Evolutionary conservation across 1,140 invertebrate species (phyloP).

Genomic region (Schlechtendalia chinensis): DNA sequence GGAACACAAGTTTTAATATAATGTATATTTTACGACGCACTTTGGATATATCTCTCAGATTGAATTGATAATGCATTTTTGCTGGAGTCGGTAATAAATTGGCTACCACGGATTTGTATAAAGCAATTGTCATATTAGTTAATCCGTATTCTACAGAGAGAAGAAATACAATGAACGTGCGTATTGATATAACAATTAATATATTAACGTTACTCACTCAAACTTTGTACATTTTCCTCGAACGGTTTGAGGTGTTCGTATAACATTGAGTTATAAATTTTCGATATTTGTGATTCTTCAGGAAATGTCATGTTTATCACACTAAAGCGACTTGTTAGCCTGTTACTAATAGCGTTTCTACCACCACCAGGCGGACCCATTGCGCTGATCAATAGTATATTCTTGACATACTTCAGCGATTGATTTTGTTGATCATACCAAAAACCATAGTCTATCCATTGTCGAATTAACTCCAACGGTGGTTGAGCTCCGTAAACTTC

Average conservation of each 20-base stretch:
- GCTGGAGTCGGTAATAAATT: slow-evolving; percentile 80
- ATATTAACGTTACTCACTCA: no score
- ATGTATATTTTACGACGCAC: slow-evolving; percentile 56
- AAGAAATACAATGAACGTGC: background rate
- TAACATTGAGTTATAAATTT: slow-evolving; percentile 81
- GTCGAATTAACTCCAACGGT: slow-evolving; percentile 77
- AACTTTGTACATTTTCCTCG: background rate
- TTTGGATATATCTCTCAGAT: slow-evolving; percentile 81
- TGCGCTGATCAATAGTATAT: slow-evolving; percentile 72
- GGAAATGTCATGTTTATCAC: slow-evolving; percentile 81
- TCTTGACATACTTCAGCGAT: slow-evolving; percentile 58
- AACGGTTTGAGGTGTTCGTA: slow-evolving; percentile 63
- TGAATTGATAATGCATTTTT: slow-evolving; percentile 87
- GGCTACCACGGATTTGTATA: slow-evolving; percentile 69
- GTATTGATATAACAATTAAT: no score
- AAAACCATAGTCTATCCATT: slow-evolving; percentile 84
- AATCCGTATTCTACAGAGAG: background rate
- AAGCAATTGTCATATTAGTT: slow-evolving; percentile 68
- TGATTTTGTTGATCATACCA: slow-evolving; percentile 59
- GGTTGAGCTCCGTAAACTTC: slow-evolving; percentile 83
- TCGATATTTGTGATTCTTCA: slow-evolving; percentile 69
- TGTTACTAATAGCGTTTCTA: slow-evolving; percentile 70
- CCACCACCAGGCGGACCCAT: slow-evolving; percentile 82
- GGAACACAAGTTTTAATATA: no score
- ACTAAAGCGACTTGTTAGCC: slow-evolving; percentile 75